Evolutionary conservation across 64 coral and sea anemone species (phyloP).

Genomic region (Montipora cactus): DNA sequence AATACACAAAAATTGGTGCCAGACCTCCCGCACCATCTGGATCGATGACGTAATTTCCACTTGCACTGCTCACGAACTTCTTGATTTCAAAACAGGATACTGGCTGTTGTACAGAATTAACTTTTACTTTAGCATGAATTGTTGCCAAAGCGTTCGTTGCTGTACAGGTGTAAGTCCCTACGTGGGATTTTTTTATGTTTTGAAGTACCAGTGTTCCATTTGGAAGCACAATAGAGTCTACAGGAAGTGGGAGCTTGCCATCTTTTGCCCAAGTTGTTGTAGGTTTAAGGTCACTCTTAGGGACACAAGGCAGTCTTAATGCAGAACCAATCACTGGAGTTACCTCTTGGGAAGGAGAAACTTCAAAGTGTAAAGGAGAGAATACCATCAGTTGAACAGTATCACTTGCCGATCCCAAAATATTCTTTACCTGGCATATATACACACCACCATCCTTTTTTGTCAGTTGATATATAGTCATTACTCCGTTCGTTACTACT

Average conservation of each 20-base stretch:
- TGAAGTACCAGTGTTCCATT: slow-evolving; percentile 31
- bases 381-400: background rate
- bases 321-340: background rate
- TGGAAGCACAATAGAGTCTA: background rate
- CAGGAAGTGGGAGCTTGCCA: background rate
- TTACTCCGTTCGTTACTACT: background rate
- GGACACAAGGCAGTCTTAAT: background rate
- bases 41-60: slow-evolving; percentile 45
- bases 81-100: background rate
- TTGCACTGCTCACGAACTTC: background rate
- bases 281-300: background rate
- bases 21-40: slow-evolving; percentile 31
- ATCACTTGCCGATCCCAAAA: background rate
- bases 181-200: background rate
- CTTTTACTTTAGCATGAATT: background rate
- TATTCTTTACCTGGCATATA: slow-evolving; percentile 9
- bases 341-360: background rate
- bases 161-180: background rate
- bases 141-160: background rate
- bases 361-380: background rate
- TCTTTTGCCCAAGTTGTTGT: background rate
- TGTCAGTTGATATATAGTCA: background rate
- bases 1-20: slow-evolving; percentile 32
- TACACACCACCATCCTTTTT: slow-evolving; percentile 1
- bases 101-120: background rate